phyloP scores from a whole-genome alignment of 2,797 vertebrate species.

The Anguilla marmorata region DNA sequence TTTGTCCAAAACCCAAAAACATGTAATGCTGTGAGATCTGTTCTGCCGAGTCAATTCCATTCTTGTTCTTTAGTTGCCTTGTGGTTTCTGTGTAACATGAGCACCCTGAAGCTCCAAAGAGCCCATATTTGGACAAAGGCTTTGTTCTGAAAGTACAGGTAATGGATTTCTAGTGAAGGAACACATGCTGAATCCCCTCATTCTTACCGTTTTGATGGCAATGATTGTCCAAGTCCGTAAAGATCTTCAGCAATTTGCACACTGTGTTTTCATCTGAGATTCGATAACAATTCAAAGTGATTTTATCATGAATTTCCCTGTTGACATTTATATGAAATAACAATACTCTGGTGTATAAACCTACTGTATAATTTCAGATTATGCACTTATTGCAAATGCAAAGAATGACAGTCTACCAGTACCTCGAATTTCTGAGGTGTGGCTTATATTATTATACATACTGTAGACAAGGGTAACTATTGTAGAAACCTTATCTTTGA shows the following conservation, averaged over 20 bases:
- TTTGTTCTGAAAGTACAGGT: background rate
- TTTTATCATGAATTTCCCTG: conserved; percentile 1
- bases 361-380: background rate
- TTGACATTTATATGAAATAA: background rate
- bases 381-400: conserved; percentile 17
- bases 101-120: background rate
- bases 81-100: conserved; percentile 19
- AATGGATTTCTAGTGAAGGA: conserved; percentile 18
- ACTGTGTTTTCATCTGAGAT: background rate
- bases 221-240: conserved; percentile 10
- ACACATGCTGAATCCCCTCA: background rate
- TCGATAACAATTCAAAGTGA: background rate
- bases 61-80: conserved; percentile 12
- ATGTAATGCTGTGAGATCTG: conserved; percentile 5
- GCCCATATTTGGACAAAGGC: conserved; percentile 18
- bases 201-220: background rate
- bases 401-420: conserved; percentile 38
- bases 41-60: background rate
- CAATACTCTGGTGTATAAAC: background rate
- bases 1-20: conserved; percentile 24
- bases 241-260: background rate
- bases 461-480: conserved; percentile 32
- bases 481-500: conserved; percentile 21
- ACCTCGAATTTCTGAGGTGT: conserved; percentile 37
- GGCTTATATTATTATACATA: conserved; percentile 20